A percentile compares a stretch with the other conserved stretches of the same genome.
These are phyloP conservation scores for Thinocorus orbignyianus DNA, from an alignment of 2,113 vertebrate genomes.

Conservation along the genomic window DNA sequence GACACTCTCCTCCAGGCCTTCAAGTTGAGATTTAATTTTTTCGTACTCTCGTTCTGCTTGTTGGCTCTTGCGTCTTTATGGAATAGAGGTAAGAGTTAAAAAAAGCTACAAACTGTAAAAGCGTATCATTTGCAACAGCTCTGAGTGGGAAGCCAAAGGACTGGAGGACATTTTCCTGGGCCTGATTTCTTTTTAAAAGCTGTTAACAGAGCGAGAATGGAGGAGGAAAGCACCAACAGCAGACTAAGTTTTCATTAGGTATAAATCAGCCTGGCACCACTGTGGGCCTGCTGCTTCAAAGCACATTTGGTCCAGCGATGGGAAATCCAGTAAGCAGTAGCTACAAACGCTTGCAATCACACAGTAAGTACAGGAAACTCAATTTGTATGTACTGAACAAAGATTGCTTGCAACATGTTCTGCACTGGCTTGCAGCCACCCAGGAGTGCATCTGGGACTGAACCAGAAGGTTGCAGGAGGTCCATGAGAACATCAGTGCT, in stretches of 20 bases:
- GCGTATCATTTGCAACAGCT: neutral
- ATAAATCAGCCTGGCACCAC: neutral
- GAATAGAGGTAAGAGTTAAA: neutral
- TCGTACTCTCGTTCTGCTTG: slow-evolving; percentile 96
- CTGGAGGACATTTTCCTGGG: neutral
- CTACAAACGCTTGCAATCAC: neutral
- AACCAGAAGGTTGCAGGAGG: neutral
- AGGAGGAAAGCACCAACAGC: neutral
- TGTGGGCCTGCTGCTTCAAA: neutral
- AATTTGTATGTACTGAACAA: neutral
- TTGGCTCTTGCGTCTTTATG: slow-evolving; percentile 90
- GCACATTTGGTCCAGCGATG: neutral
- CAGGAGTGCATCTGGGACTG: neutral
- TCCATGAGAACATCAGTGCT: neutral
- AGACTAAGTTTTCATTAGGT: neutral
- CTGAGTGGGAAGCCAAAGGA: neutral
- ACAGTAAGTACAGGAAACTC: neutral
- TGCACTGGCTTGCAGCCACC: neutral
- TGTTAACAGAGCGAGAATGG: neutral
- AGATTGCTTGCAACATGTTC: neutral
- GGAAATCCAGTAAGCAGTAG: neutral
- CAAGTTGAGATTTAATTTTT: slow-evolving; percentile 94
- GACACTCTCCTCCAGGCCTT: slow-evolving; percentile 94
- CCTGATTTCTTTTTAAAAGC: neutral
- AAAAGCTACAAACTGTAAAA: neutral